Base-by-base conservation (phyloP, 2,113 vertebrate genomes). In the Gallinago jamesoni region DNA sequence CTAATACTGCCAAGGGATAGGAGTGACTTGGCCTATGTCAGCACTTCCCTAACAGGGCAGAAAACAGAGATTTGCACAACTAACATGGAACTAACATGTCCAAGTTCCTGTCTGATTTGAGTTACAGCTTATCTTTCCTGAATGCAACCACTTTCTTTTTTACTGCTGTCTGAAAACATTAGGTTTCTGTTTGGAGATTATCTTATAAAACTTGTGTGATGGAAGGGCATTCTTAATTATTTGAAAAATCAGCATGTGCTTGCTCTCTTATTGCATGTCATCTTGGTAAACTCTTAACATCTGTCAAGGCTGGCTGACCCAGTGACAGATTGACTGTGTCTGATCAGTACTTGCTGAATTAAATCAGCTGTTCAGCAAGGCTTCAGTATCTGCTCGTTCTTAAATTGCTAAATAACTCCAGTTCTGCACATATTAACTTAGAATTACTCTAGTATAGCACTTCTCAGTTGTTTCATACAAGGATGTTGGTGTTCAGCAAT, bases 11-110 rank as follows among this genome's bases (percentile, higher is more conserved):
- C 91, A 96, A 50, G 77, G 95, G 81, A 94, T 89, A 87, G 66
- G 84, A 70, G 94, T 77, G 89, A 39, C 66, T 96, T 89, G 89
- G 87, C 84, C 74, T 87, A 19, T 96, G 96, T 96, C 96, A 97
- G 89, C 94, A 94, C 94, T 94, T 94, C 89, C 50, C 66, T 81
- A 91, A 53, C 78, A 39, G 81, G 75, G 69, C 41, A 91, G 87
- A 91, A 94, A 76, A 53, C 48, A 85, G 91, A 63, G 77, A 84
- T 96, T 91, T 96, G 89, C 74, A 79, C 66, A 95, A 64, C n/a
- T 84, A 67, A 23, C 33, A 12, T 31, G 19, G 62, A 95, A 64
- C n/a, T 84, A 67, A 27, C 33, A 12, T 31, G 19, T 84, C 91
- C 93, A 93, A 93, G 66, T 95, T 89, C 84, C 87, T 79, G 78